Base-by-base conservation (phyloP, 2,888 invertebrate genomes). In the Andricus curvator region DNA sequence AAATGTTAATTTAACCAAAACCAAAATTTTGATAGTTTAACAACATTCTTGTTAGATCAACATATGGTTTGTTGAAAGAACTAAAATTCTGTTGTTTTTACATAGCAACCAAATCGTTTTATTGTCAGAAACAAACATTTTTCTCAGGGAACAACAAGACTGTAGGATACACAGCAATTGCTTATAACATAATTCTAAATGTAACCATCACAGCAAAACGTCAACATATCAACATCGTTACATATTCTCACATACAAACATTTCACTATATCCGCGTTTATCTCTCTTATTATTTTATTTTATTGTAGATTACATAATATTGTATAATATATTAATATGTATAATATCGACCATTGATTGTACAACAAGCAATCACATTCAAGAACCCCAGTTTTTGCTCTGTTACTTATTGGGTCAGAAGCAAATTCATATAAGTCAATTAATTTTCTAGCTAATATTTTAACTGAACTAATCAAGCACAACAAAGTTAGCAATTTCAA, bases 361-460 rank as follows among this genome's bases (percentile, higher is more conserved):
- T 90, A 90, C 82, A 77, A 70, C 77, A 87, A 90, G 85, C 87
- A 85, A 89, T 88, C 88, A 89, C 89, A 89, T 88, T 88, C 80
- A 87, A 68, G 79, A 83, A 83, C 80, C 83, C 81, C 80, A 83
- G 37, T 76, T 77, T 37, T 29, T 77, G 78, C 66, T 67, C 74
- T 74, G 56, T 74, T 74, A 64, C 64, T 25, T 25, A 64, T 64
- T 29, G 8, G 4, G 60, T 22, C 17, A 64, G 60, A 22, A 29
- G 17, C 6, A 29, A 64, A 29, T 64, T 64, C 17, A 29, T 64
- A 29, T 17, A 64, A 60, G 4, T 60, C 60, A n/a, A 56, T 8
- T 56, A 70, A 70, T 20, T 48, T 22, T 25, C 22, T 67, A 33
- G 5, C 2, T 41, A 22, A 41, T 67, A 22, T n/a, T 67, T 44